Evolutionary conservation across 2,113 vertebrate species (phyloP).

Genomic region (Rissa tridactyla): DNA sequence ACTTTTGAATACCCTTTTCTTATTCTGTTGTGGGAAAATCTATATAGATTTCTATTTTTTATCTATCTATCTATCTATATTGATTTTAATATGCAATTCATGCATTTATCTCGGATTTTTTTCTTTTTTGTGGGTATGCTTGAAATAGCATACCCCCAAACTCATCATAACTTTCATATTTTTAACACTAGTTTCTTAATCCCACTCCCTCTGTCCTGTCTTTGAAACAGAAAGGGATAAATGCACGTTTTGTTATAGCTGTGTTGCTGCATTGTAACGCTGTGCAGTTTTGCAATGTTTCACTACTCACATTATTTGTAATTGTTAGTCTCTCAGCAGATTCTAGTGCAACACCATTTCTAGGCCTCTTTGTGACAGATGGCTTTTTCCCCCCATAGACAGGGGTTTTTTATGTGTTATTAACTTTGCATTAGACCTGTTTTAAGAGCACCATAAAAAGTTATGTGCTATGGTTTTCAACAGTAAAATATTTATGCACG

Average conservation of each 20-base stretch:
- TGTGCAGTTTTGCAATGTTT: not conserved
- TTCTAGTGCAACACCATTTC: not conserved
- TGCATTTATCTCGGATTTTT: not conserved
- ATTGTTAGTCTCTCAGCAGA: not conserved
- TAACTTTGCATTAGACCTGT: slow-evolving; percentile 15
- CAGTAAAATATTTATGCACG: slow-evolving; percentile 7
- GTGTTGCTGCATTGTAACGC: not conserved
- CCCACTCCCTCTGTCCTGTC: not conserved
- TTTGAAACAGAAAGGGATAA: not conserved
- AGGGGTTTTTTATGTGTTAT: not conserved
- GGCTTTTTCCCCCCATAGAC: not conserved
- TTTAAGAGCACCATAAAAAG: slow-evolving; percentile 41
- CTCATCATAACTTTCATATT: not conserved
- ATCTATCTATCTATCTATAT: not conserved
- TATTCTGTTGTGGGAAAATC: not conserved
- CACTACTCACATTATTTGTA: not conserved
- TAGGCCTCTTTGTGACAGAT: not conserved
- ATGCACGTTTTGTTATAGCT: not conserved
- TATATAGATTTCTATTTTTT: not conserved
- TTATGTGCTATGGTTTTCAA: slow-evolving; percentile 4
- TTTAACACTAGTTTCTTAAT: not conserved
- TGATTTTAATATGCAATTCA: not conserved
- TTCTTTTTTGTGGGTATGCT: not conserved
- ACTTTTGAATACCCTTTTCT: not conserved
- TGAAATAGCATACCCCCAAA: not conserved